Percentiles rank a stretch among this genome's conserved stretches.
phyloP scores from a whole-genome alignment of 2,113 vertebrate species.

The Microcebus griseorufus region DNA sequence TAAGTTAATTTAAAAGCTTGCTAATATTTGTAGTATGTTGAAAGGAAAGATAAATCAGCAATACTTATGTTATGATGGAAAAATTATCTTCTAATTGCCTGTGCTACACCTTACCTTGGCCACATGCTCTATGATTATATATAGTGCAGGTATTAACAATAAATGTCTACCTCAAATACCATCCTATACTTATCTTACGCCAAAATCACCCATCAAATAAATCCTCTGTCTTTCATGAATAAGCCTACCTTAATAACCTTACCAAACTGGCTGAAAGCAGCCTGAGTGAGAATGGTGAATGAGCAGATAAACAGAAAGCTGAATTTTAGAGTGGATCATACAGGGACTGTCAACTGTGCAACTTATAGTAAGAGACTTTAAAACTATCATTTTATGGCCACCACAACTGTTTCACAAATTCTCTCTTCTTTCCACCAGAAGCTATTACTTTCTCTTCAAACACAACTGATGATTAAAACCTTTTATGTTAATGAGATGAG shows the following conservation, averaged over 20 bases:
- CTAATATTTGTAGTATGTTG: not conserved
- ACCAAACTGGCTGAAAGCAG: not conserved
- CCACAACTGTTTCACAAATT: not conserved
- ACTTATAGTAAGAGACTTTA: not conserved
- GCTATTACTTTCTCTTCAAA: not conserved
- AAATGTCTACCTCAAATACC: not conserved
- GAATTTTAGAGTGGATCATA: not conserved
- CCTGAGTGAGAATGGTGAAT: too few relatives aligned
- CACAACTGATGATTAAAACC: not conserved
- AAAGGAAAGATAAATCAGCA: not conserved
- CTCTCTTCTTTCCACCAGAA: not conserved
- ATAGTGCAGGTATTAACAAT: not conserved
- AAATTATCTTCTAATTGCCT: not conserved
- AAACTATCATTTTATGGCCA: not conserved
- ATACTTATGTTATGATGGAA: not conserved
- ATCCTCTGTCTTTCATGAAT: not conserved
- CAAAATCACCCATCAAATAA: not conserved
- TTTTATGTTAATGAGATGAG: not conserved
- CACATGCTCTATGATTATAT: not conserved
- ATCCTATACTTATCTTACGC: not conserved
- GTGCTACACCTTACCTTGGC: not conserved
- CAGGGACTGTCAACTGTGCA: not conserved
- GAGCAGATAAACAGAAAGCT: not conserved
- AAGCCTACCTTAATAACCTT: not conserved
- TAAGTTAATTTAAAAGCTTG: not conserved